Evolutionary conservation across 2,888 invertebrate genomes (phyloP), one percentile per base, ranked within the genome.

Genomic region (Hyles lineata): DNA sequence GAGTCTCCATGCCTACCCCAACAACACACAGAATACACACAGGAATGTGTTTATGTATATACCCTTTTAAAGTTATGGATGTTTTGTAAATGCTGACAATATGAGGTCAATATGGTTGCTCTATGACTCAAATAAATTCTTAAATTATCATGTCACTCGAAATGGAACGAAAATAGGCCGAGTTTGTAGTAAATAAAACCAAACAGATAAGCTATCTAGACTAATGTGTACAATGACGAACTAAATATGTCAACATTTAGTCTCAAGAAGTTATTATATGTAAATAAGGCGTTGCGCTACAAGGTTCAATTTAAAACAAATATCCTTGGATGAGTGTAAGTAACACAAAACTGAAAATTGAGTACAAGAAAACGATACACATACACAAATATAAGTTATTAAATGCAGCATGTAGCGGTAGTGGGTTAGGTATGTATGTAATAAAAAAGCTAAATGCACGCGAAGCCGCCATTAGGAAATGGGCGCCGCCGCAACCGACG

Each of bases 401-500:
- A 67, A 67, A 67, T 67, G 67, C 67, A 67, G 50, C 17, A 67
- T 50, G 67, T 67, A 67, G 67, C 17, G 43, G 67, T 67, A 50
- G 77, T 79, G 78, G 78, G 80, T 78, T 84, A 81, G 84, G 80
- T 83, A 85, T 77, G 80, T 83, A 85, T 77, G 85, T 86, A 88
- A 88, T 88, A 89, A 88, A 90, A 89, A 90, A 87, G 85, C 84
- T 87, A 89, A 89, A 89, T 89, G 90, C 93, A 94, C 93, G 93
- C 93, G 88, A 94, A 89, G 84, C 87, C 84, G 88, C 92, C 90
- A 94, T 94, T 93, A 94, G 91, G 89, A 89, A 92, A 92, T 91
- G 91, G 92, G 90, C 87, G 89, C 89, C 83, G 87, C 88, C 87
- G 84, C 89, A 88, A 83, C 86, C 84, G 85, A 86, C 87, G 87